Percentiles rank a stretch among this genome's conserved stretches.
Evolutionary conservation across 2,113 vertebrate species (phyloP).

Genomic region (Mustela nigripes): DNA sequence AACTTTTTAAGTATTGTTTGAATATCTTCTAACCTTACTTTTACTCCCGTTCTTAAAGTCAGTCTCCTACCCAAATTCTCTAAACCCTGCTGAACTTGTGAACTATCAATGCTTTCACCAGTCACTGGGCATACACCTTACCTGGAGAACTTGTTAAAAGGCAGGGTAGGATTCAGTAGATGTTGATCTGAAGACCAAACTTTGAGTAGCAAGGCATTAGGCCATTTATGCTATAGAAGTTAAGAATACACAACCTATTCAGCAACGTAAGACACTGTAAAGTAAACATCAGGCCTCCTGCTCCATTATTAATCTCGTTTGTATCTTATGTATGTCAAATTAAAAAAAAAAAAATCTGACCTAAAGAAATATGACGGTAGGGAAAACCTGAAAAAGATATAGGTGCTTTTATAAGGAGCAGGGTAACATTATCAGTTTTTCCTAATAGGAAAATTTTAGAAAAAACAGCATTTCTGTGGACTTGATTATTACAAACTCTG

Average conservation of each 20-base stretch:
- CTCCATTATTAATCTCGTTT: background rate
- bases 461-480: background rate
- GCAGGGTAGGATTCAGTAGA: background rate
- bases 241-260: background rate
- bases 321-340: background rate
- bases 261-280: background rate
- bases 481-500: slow-evolving; percentile 54
- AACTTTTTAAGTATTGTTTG: background rate
- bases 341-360: background rate
- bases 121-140: background rate
- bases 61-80: background rate
- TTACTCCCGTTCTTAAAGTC: background rate
- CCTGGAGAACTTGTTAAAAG: background rate
- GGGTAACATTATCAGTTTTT: background rate
- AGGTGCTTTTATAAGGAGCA: background rate
- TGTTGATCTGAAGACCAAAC: background rate
- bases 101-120: background rate
- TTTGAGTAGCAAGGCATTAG: background rate
- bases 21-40: background rate
- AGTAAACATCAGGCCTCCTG: background rate
- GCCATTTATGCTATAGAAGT: background rate
- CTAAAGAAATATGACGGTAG: background rate
- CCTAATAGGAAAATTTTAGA: background rate
- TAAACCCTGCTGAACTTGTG: background rate
- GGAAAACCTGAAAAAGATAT: background rate